phyloP scores from a whole-genome alignment of 2,113 vertebrate genomes.

The Cromileptes altivelis region DNA sequence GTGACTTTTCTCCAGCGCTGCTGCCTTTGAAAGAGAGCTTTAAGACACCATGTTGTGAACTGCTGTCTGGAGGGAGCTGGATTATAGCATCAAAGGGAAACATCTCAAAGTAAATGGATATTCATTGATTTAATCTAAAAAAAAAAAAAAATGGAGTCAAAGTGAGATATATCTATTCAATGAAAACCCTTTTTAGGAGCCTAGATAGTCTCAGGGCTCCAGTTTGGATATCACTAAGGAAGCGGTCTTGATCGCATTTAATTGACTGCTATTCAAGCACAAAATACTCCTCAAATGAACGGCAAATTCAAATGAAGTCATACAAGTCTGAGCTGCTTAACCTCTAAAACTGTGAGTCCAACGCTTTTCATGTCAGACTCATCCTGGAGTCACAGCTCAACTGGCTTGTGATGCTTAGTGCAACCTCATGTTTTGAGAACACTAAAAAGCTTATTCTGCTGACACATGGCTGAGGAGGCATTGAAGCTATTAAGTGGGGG shows the following conservation, averaged over 20 bases:
- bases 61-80: background rate
- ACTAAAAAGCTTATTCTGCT: constrained; percentile 55
- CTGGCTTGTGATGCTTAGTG: background rate
- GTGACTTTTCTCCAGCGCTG: background rate
- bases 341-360: background rate
- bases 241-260: constrained; percentile 10
- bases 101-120: constrained; percentile 3
- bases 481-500: constrained; percentile 20
- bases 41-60: constrained; percentile 1
- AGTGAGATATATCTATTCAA: background rate
- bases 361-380: background rate
- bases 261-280: background rate
- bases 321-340: background rate
- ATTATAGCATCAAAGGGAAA: background rate
- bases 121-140: background rate
- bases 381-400: background rate
- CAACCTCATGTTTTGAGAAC: constrained; percentile 11
- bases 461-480: constrained; percentile 56
- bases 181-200: background rate
- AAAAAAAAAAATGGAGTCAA: too few species aligned
- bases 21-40: background rate
- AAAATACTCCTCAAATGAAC: background rate
- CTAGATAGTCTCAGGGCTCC: background rate
- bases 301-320: background rate
- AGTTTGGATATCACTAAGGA: background rate